These are phyloP conservation scores for Amniataba percoides DNA, from an alignment of 2,797 vertebrate genomes.

Conservation along the genomic window DNA sequence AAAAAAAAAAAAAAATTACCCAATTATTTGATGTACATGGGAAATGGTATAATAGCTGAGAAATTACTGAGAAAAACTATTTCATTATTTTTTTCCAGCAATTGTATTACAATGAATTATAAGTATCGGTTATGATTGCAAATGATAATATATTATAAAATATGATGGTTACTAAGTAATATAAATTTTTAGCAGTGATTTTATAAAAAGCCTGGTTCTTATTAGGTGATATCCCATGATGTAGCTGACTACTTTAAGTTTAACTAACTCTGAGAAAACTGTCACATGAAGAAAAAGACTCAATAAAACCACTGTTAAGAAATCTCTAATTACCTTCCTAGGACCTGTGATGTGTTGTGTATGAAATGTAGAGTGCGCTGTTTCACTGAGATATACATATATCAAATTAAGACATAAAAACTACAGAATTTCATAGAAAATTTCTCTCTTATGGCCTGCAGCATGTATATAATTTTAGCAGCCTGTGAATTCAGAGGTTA, in stretches of 20 bases:
- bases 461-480: neutral
- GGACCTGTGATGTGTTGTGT: no score
- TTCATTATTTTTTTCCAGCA: neutral
- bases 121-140: neutral
- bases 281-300: neutral
- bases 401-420: neutral
- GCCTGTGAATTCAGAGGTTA: slow-evolving; percentile 1
- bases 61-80: neutral
- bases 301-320: neutral
- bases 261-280: no score
- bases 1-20: no score
- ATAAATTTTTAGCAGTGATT: neutral
- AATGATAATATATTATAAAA: neutral
- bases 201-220: neutral
- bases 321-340: neutral
- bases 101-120: neutral
- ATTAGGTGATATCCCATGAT: neutral
- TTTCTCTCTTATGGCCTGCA: neutral
- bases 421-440: neutral
- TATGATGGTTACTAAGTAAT: neutral
- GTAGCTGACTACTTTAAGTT: neutral
- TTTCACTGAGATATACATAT: neutral
- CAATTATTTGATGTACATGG: neutral
- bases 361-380: neutral
- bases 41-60: neutral